Percentiles rank a stretch among this genome's conserved stretches.
phyloP scores from a whole-genome alignment of 1,140 invertebrate species.

The Trissolcus basalis region DNA sequence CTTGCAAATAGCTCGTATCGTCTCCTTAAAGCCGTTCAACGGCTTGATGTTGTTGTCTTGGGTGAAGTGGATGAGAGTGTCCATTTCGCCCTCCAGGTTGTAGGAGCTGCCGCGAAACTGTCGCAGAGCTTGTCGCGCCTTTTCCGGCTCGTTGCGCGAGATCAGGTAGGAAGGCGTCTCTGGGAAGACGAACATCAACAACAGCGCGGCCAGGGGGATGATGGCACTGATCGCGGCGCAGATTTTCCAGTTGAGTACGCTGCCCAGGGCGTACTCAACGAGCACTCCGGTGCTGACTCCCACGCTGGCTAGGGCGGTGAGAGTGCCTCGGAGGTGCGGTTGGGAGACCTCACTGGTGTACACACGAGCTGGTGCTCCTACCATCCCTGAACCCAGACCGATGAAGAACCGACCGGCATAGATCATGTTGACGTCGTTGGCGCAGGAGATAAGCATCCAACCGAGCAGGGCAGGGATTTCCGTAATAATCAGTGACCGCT shows the following conservation, averaged over 20 bases:
- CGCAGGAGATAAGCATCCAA: constrained; percentile 80
- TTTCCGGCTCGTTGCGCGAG: constrained; percentile 79
- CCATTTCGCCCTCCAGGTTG: constrained; percentile 80
- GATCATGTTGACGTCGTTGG: constrained; percentile 79
- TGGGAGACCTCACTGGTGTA: constrained; percentile 83
- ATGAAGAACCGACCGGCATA: constrained; percentile 80
- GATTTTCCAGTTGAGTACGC: constrained; percentile 78
- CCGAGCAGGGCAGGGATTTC: constrained; percentile 83
- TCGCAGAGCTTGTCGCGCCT: constrained; percentile 78
- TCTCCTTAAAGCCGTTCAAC: constrained; percentile 77
- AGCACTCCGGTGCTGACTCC: constrained; percentile 80
- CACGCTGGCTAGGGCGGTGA: constrained; percentile 80
- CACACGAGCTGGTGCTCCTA: constrained; percentile 81
- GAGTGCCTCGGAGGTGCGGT: constrained; percentile 82
- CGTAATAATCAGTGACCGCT: constrained; percentile 81
- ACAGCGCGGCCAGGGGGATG: constrained; percentile 78
- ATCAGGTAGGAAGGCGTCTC: constrained; percentile 85
- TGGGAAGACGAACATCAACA: constrained; percentile 80
- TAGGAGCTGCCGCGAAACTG: constrained; percentile 81
- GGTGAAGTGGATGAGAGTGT: constrained; percentile 79
- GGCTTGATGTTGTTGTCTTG: constrained; percentile 80
- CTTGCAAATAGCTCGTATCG: constrained; percentile 77
- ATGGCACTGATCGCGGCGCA: constrained; percentile 79
- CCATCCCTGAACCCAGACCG: constrained; percentile 83
- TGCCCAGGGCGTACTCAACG: constrained; percentile 81